Base-by-base conservation (phyloP, 1,140 invertebrate genomes). In the Drosophila sulfurigaster region DNA sequence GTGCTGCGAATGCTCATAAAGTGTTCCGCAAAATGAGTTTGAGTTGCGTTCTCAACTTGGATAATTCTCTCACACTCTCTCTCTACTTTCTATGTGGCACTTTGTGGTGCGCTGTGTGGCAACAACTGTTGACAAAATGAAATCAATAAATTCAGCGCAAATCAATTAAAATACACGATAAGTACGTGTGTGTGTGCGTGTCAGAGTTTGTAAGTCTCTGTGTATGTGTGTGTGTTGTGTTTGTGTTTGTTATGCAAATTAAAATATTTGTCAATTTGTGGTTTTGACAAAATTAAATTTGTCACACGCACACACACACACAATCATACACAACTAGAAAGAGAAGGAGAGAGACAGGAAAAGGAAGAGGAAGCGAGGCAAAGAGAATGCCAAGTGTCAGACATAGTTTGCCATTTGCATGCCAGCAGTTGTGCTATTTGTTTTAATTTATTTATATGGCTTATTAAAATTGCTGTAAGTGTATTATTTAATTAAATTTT, bases 181-280 rank as follows among this genome's bases (percentile, higher is more conserved):
- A 68, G 38, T 15, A 54, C 8, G 43, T 48, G 35, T 15, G 48
- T 49, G n/a, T 28, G 10, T 48, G 7, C 51, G n/a, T 54, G 10
- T 5, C 32, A 25, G 20, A 25, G 20, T 25, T 25, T 25, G 20
- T 25, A 25, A 25, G 20, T 32, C 32, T 32, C 0, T 75, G 38
- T 67, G 57, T 68, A 57, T 45, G 30, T 45, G 48, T 11, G 32
- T 46, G 32, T 16, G 11, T 38, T 13, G 35, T 65, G 16, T 20
- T 49, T 76, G 77, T 76, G 58, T 69, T 41, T 78, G 78, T 75
- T 78, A 62, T 64, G 65, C 65, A 81, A 89, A 88, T 72, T 70
- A 89, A 89, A 89, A 89, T 89, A 89, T 89, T 89, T 89, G 85
- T 79, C 85, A 85, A 89, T 89, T 89, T 89, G 85, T 51, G 85